phyloP scores from a whole-genome alignment of 2,113 vertebrate genomes.

The Neogale vison region DNA sequence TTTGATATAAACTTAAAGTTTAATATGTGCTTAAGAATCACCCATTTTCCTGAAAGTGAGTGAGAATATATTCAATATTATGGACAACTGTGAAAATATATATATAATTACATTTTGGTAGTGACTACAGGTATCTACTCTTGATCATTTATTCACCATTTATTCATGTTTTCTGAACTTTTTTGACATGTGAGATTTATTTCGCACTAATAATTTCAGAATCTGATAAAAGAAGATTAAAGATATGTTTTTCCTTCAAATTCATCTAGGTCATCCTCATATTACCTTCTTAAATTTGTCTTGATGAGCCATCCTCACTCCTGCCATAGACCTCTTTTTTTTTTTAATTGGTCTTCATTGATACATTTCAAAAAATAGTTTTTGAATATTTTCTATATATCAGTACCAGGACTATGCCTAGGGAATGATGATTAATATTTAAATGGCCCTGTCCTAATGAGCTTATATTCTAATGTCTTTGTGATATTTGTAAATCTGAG shows the following conservation, averaged over 20 bases:
- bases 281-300: neutral
- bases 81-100: neutral
- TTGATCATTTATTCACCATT: neutral
- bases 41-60: neutral
- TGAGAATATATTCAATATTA: neutral
- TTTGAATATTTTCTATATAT: neutral
- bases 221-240: neutral
- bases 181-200: neutral
- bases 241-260: neutral
- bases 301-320: neutral
- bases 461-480: neutral
- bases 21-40: neutral
- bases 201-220: neutral
- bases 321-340: accelerated
- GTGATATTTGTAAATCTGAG: neutral
- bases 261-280: neutral
- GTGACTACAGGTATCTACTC: neutral
- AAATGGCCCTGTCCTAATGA: neutral
- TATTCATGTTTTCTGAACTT: neutral
- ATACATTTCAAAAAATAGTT: neutral
- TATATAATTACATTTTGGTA: neutral
- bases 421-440: neutral
- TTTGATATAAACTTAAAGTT: slow-evolving; percentile 34
- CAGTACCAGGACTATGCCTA: neutral
- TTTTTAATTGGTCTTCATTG: neutral